These are phyloP conservation scores for Carterocephalus palaemon DNA, from an alignment of 2,888 invertebrate species.

Conservation along the genomic window DNA sequence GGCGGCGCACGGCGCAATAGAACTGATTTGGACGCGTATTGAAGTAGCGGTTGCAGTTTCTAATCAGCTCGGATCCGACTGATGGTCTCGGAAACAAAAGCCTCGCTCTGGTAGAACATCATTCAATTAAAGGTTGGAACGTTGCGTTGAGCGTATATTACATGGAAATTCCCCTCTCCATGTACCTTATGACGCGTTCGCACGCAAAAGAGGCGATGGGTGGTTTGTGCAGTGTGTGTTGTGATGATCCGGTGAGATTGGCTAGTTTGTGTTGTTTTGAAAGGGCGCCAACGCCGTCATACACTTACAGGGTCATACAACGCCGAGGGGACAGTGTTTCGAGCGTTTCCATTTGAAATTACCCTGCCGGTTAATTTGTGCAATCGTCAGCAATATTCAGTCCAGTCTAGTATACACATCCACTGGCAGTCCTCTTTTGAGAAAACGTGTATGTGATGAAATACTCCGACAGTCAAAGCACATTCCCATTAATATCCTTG, in stretches of 20 bases:
- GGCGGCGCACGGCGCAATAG: too few relatives aligned
- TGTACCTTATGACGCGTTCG: too few relatives aligned
- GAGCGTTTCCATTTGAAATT: neutral
- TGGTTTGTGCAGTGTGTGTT: slow-evolving; percentile 13
- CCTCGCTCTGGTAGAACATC: neutral
- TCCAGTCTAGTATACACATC: neutral
- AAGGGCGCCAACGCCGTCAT: neutral
- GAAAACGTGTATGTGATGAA: slow-evolving; percentile 1
- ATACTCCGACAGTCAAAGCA: neutral
- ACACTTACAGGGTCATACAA: slow-evolving; percentile 2
- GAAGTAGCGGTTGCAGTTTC: too few relatives aligned
- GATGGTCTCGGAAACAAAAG: neutral
- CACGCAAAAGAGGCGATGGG: slow-evolving; percentile 16
- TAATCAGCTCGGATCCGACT: too few relatives aligned
- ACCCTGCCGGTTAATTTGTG: slow-evolving; percentile 1
- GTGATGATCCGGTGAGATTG: slow-evolving; percentile 19
- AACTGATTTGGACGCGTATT: too few relatives aligned
- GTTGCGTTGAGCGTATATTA: too few relatives aligned
- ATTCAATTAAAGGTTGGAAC: slow-evolving; percentile 32
- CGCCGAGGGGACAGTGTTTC: neutral
- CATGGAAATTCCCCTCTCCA: too few relatives aligned
- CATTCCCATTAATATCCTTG: slow-evolving; percentile 11
- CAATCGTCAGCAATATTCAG: slow-evolving; percentile 5
- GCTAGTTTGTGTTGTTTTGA: slow-evolving; percentile 25
- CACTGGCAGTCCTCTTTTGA: slow-evolving; percentile 1